Base-by-base conservation (phyloP, 2,888 invertebrate species). In the Synanthedon vespiformis region DNA sequence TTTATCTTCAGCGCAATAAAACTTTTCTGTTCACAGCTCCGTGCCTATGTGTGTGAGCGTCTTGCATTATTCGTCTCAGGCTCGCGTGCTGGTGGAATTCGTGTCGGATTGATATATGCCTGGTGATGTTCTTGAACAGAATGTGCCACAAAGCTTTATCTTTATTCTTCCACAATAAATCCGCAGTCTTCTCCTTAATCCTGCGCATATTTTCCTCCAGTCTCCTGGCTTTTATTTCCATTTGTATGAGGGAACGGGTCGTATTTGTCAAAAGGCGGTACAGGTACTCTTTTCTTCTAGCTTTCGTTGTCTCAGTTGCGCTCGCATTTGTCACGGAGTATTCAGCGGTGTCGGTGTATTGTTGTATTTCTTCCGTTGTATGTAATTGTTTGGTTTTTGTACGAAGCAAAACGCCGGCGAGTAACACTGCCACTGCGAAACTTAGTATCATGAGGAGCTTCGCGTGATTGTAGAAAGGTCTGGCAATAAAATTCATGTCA, bases 161-260 rank as follows among this genome's bases (percentile, higher is more conserved):
- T 65, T 88, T 88, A 68, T 87, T 83, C 73, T 88, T 88, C 88
- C 88, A 88, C 74, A 88, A 80, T 80, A 88, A 83, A 82, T 87
- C 88, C 67, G 84, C 80, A 69, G 88, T 88, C 74, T 82, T 86
- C 76, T 88, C 88, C 71, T 85, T 87, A 80, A 88, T 88, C 79
- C 88, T 80, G 71, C 87, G 87, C 80, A 88, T 88, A 81, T 88
- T 88, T 85, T 88, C 88, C 72, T 88, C 83, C 63, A 88, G 80
- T 77, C 88, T 72, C 74, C 88, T 80, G 57, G 88, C 88, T 77
- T 88, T 88, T 81, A 88, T 88, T 81, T 88, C 88, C 88, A 88
- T 88, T 77, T 88, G 88, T 84, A 88, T 88, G 74, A 88, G 86
- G 58, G 88, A 88, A 64, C 87, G 87, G 65, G 88, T 88, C 65